Conservation (phyloP, 2,113 vertebrate genomes). For the Saguinus midas region DNA sequence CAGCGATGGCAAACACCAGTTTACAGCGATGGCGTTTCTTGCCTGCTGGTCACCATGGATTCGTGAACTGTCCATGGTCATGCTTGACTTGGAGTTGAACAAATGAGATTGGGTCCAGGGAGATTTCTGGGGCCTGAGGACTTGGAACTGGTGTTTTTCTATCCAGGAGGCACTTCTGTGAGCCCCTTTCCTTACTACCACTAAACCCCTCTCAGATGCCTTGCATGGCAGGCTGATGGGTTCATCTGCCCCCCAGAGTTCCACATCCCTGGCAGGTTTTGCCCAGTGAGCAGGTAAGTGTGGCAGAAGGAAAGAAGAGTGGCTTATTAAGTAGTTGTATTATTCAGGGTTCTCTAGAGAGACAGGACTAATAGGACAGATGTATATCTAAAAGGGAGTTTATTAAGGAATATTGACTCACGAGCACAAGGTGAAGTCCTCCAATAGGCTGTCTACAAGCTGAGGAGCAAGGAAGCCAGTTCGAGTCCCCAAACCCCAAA, state of each 20-base stretch:
- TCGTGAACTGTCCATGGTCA: fast-evolving
- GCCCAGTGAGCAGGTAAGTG: neutral
- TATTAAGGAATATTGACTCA: too few species aligned
- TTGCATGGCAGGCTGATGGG: neutral
- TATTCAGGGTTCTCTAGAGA: too few species aligned
- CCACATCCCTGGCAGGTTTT: neutral
- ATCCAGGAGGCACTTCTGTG: neutral
- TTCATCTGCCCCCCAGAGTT: too few species aligned
- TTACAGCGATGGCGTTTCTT: fast-evolving
- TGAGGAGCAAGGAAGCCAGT: too few species aligned
- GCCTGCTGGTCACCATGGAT: neutral
- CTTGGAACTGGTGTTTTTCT: neutral
- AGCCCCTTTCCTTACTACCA: too few species aligned
- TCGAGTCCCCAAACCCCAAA: too few species aligned
- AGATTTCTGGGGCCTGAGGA: neutral
- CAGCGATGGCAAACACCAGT: fast-evolving
- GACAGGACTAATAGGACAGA: too few species aligned
- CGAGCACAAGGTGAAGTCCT: too few species aligned
- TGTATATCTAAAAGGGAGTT: too few species aligned
- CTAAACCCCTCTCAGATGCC: fast-evolving
- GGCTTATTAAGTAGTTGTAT: neutral
- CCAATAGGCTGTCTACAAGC: too few species aligned
- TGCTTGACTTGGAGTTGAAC: neutral
- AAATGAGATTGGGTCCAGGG: neutral
- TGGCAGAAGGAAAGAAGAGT: neutral